These are phyloP conservation scores for Mystacornis crossleyi DNA, from an alignment of 2,113 vertebrate species.

Conservation along the genomic window DNA sequence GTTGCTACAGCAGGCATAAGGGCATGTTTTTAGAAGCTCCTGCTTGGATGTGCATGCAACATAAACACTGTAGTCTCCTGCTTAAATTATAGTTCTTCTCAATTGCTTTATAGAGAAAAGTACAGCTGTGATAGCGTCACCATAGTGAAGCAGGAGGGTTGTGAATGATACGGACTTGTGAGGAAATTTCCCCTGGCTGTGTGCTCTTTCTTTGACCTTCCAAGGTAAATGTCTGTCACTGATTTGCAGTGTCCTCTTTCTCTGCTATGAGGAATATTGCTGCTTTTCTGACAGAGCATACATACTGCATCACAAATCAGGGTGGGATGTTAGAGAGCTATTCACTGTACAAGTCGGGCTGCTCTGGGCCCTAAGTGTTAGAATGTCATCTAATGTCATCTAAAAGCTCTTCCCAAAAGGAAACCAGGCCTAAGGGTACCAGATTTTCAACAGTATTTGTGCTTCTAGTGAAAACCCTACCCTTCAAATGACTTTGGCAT, in stretches of 20 bases:
- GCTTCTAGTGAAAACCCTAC: background rate
- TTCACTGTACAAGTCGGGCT: background rate
- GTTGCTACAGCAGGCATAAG: background rate
- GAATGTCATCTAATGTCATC: background rate
- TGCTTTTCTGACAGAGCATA: background rate
- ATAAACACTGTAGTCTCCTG: background rate
- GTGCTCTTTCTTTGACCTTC: background rate
- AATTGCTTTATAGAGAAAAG: background rate
- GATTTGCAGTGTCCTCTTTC: background rate
- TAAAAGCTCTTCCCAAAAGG: background rate
- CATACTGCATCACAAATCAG: background rate
- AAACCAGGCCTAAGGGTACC: background rate
- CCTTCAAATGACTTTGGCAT: background rate
- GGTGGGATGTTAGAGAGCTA: background rate
- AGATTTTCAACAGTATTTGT: background rate
- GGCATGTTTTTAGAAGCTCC: rapidly evolving
- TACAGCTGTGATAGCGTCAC: background rate
- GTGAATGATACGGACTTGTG: background rate
- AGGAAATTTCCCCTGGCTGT: background rate
- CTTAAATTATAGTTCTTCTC: background rate
- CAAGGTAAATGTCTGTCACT: background rate
- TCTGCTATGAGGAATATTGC: background rate
- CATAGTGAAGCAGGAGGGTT: background rate
- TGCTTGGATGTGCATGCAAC: background rate
- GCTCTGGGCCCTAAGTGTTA: background rate